Evolutionary conservation across 2,888 invertebrate genomes (phyloP).

Genomic region (Brenthis daphne): DNA sequence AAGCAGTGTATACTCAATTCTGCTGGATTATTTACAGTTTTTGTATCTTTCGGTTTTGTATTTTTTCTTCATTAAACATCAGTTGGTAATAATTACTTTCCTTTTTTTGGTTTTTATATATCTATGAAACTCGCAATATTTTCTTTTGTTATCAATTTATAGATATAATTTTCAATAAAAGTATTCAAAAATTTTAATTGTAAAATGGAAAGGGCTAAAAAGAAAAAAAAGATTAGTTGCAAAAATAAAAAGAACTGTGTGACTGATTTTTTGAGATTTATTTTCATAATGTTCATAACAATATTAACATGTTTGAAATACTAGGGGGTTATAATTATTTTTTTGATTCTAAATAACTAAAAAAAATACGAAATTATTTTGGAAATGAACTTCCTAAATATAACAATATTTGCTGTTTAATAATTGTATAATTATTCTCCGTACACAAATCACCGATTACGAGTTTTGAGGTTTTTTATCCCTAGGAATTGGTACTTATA

Average conservation of each 20-base stretch:
- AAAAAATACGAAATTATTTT: no score
- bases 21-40: no score
- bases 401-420: neutral
- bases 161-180: neutral
- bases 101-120: no score
- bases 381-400: neutral
- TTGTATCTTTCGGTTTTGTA: no score
- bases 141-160: neutral
- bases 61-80: no score
- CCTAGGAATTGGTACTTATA: neutral
- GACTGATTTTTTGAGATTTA: constrained; percentile 22
- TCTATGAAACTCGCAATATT: no score
- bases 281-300: constrained; percentile 20
- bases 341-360: neutral
- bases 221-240: constrained; percentile 28
- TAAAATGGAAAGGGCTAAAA: constrained; percentile 29
- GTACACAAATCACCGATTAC: constrained; percentile 38
- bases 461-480: constrained; percentile 28
- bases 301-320: constrained; percentile 5
- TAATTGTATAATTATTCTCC: neutral
- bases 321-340: neutral
- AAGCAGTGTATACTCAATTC: neutral
- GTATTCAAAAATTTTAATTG: neutral
- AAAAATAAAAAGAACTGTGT: constrained; percentile 32
- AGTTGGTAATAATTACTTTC: no score